Evolutionary conservation across 1,140 invertebrate species (phyloP).

Genomic region (Zaprionus africanus): DNA sequence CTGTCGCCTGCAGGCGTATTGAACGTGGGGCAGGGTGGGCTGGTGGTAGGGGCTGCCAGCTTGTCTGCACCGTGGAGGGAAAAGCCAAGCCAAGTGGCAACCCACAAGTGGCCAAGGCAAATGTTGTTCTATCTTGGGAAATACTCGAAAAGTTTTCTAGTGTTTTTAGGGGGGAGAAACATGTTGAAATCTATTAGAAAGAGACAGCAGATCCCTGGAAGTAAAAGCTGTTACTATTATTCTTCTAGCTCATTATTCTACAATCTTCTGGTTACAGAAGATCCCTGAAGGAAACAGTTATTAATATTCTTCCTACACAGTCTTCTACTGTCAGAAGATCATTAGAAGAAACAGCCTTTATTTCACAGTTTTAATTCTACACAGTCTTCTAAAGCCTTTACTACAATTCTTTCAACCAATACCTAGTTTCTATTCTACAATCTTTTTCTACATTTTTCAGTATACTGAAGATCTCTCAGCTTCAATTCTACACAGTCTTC

Average conservation of each 20-base stretch:
- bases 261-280: neutral
- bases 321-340: neutral
- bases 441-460: too few relatives aligned
- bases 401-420: too few relatives aligned
- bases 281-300: neutral
- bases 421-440: too few relatives aligned
- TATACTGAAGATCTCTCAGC: too few relatives aligned
- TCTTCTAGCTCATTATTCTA: neutral
- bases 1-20: conserved; percentile 27
- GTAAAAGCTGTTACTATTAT: neutral
- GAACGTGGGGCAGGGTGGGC: neutral
- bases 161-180: conserved; percentile 2
- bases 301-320: neutral
- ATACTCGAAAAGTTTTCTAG: conserved; percentile 11
- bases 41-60: too few relatives aligned
- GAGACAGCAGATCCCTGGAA: neutral
- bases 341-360: too few relatives aligned
- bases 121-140: conserved; percentile 32
- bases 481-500: conserved; percentile 2
- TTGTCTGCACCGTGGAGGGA: conserved; percentile 3
- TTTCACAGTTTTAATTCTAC: too few relatives aligned
- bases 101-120: conserved; percentile 21
- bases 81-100: conserved; percentile 24
- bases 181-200: neutral
- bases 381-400: too few relatives aligned